A percentile compares a stretch with the other conserved stretches of the same genome.
Conservation (phyloP, 2,888 invertebrate species). For the Philaethria dido region DNA sequence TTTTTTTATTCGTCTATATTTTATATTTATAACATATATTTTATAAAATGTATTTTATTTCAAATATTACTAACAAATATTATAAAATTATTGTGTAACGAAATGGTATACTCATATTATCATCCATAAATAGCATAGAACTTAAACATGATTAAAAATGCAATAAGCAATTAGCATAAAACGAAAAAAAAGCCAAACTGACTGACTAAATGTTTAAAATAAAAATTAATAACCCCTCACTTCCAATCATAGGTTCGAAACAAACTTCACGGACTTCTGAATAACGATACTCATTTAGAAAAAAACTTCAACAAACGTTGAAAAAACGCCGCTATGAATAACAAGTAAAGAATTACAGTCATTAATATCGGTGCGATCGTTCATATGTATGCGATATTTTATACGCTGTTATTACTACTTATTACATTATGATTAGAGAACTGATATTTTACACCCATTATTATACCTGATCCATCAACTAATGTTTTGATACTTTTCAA, state of each 20-base stretch:
- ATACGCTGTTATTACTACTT: constrained; percentile 37
- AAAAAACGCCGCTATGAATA: constrained; percentile 32
- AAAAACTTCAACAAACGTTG: constrained; percentile 17
- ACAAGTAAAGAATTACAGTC: constrained; percentile 41
- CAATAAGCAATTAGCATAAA: neutral
- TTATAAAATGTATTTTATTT: too few relatives aligned
- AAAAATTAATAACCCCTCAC: constrained; percentile 22
- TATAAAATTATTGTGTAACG: too few relatives aligned
- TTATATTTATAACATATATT: too few relatives aligned
- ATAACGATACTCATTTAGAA: constrained; percentile 29
- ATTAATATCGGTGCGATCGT: constrained; percentile 36
- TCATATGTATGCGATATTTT: constrained; percentile 33
- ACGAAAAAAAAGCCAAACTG: neutral
- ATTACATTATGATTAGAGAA: constrained; percentile 38
- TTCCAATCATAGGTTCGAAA: constrained; percentile 15
- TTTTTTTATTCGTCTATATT: too few relatives aligned
- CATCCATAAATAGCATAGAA: neutral
- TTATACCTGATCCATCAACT: constrained; percentile 38
- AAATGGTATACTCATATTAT: too few relatives aligned
- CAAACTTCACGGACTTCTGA: constrained; percentile 33
- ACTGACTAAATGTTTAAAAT: constrained; percentile 16
- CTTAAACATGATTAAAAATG: neutral
- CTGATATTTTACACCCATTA: constrained; percentile 37
- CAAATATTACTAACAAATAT: too few relatives aligned
- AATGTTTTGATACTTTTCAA: constrained; percentile 28